phyloP scores from a whole-genome alignment of 2,113 vertebrate genomes.

The Myrmecobius fasciatus region DNA sequence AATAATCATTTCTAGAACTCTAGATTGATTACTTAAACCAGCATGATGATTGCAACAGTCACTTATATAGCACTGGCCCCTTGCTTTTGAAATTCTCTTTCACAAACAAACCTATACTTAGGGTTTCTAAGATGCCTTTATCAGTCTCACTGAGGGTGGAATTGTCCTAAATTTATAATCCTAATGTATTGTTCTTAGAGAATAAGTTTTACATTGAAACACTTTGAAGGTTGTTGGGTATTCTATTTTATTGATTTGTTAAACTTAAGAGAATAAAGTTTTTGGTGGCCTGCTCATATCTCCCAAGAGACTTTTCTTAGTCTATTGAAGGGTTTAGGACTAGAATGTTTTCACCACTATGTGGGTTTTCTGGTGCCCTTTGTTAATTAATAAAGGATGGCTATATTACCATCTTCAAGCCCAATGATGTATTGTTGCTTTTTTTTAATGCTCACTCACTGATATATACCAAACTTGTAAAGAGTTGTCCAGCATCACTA shows the following conservation, averaged over 20 bases:
- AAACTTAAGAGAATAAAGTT: not conserved
- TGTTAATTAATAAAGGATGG: not conserved
- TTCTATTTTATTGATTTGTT: not conserved
- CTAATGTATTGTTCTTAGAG: not conserved
- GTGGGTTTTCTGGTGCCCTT: not conserved
- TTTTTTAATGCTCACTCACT: not conserved
- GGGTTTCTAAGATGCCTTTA: not conserved
- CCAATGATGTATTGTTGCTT: not conserved
- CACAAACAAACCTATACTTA: not conserved
- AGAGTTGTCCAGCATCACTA: not conserved
- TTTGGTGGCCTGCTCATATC: not conserved
- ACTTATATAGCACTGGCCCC: not conserved
- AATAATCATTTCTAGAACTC: not conserved
- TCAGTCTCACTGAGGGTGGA: not conserved
- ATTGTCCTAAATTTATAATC: not conserved
- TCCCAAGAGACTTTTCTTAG: not conserved
- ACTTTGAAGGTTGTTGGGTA: not conserved
- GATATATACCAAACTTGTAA: not conserved
- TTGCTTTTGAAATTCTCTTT: not conserved
- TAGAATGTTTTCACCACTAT: not conserved
- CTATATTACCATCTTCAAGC: not conserved
- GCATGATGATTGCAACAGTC: not conserved
- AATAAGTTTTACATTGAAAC: not conserved
- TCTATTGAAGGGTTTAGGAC: not conserved
- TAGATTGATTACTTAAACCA: not conserved